phyloP scores from a whole-genome alignment of 1,140 invertebrate species.

The Drosophila quadrilineata region DNA sequence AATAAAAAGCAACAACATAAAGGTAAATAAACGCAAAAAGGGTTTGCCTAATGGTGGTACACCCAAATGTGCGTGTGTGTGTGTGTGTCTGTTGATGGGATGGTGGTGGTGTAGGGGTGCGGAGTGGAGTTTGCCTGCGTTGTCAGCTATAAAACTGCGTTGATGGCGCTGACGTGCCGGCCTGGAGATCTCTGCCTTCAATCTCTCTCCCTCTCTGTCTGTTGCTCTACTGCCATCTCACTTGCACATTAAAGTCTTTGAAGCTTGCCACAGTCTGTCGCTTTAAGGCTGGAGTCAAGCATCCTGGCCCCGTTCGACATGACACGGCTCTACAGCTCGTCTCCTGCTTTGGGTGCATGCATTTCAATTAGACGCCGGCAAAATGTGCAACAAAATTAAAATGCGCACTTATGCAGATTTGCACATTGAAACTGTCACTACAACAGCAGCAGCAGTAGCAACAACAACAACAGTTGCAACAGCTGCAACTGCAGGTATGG shows the following conservation, averaged over 20 bases:
- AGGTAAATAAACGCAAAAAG: constrained; percentile 78
- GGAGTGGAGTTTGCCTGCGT: constrained; percentile 4
- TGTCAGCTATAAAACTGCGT: constrained; percentile 57
- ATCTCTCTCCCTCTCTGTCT: not conserved
- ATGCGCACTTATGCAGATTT: constrained; percentile 80
- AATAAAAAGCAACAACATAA: constrained; percentile 69
- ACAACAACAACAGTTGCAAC: not conserved
- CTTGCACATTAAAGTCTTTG: too few species aligned
- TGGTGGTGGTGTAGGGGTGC: not conserved
- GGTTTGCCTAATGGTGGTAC: constrained; percentile 69
- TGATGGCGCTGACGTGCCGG: constrained; percentile 52
- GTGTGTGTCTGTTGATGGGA: not conserved
- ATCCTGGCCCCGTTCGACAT: not conserved
- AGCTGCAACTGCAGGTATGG: constrained; percentile 8
- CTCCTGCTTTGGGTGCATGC: too few species aligned
- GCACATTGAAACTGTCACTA: constrained; percentile 79
- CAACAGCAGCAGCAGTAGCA: constrained; percentile 26
- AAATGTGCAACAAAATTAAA: constrained; percentile 80
- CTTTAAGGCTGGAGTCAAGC: constrained; percentile 64
- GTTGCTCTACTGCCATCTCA: too few species aligned
- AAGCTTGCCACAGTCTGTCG: too few species aligned
- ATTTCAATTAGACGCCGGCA: constrained; percentile 78
- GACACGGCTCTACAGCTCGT: not conserved
- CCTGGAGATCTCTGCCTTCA: constrained; percentile 32
- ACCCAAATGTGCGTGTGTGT: not conserved